Base-by-base conservation (phyloP, 2,797 vertebrate genomes). In the Gallinago stenura region DNA sequence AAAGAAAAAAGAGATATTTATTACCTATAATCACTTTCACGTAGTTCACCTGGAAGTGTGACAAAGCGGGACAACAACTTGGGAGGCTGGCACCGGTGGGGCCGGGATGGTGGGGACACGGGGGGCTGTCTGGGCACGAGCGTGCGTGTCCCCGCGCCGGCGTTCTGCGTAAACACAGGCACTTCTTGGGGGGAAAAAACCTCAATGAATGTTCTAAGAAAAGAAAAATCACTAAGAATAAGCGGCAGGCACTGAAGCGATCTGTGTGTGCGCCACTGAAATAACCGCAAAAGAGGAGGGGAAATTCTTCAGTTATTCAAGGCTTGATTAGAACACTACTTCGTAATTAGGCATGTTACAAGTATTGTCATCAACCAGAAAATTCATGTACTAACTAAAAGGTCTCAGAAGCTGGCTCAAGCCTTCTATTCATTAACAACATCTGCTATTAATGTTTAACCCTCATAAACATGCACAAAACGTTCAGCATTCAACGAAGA, bases 1-100 rank as follows among this genome's bases (percentile, higher is more conserved):
- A 98, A 91, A 97, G 96, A 97, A 98, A 98, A 97, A 97, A 98
- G 97, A 98, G 96, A 98, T 99, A 99, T 99, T 99, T 99, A 99
- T 99, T 99, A 99, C 99, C 98, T 99, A 99, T 99, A 99, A 99
- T 99, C 99, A 99, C 98, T 99, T 98, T 94, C 97, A 96, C 87
- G 93, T 96, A 97, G 97, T 96, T 97, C 93, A 97, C 96, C 97
- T 97, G 95, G 84, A 97, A 97, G 97, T 71, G 96, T 91, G 95
- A 97, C 95, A 97, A 97, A 96, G 82, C 45, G 91, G 94, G 83
- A 89, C 95, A 95, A 92, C 96, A 90, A 95, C 80, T 96, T 73
- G n/a, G 48, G 93, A 53, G 91, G 85, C 17, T 54, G 94, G 85
- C 94, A 71, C 91, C 93, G 62, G 62, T 53, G 86, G 87, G 66